Conservation (phyloP, 2,888 invertebrate species). For the Drosophila sordidula region DNA sequence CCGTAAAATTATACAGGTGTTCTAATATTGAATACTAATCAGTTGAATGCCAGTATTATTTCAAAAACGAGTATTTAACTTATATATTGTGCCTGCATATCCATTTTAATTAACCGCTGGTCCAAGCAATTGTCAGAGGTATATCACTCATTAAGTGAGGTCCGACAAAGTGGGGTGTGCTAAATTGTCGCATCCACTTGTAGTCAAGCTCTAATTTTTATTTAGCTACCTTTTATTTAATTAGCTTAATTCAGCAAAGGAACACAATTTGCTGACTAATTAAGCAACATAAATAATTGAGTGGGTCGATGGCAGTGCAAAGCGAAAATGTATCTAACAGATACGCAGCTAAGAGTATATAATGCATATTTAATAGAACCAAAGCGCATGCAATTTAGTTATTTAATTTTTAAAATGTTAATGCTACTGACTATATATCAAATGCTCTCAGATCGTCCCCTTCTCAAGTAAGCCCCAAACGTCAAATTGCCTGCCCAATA, state of each 20-base stretch:
- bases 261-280: conserved; percentile 51
- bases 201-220: conserved; percentile 9
- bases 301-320: conserved; percentile 49
- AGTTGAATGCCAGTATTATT: not conserved
- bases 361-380: conserved; percentile 63
- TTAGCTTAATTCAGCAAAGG: conserved; percentile 65
- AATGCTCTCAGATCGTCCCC: not conserved
- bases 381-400: conserved; percentile 29
- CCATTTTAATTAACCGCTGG: conserved; percentile 59
- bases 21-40: not conserved
- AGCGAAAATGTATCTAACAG: conserved; percentile 36
- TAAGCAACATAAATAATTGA: conserved; percentile 68
- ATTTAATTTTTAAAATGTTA: conserved; percentile 63
- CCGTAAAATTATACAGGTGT: not conserved
- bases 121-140: conserved; percentile 34
- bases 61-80: not conserved
- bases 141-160: conserved; percentile 41
- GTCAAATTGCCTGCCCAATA: conserved; percentile 1
- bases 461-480: not conserved
- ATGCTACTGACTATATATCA: conserved; percentile 5
- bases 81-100: conserved; percentile 8
- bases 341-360: conserved; percentile 43
- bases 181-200: conserved; percentile 58
- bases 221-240: conserved; percentile 59
- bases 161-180: conserved; percentile 6